Base-by-base conservation (phyloP, 2,888 invertebrate species). In the Microdon myrmicae region DNA sequence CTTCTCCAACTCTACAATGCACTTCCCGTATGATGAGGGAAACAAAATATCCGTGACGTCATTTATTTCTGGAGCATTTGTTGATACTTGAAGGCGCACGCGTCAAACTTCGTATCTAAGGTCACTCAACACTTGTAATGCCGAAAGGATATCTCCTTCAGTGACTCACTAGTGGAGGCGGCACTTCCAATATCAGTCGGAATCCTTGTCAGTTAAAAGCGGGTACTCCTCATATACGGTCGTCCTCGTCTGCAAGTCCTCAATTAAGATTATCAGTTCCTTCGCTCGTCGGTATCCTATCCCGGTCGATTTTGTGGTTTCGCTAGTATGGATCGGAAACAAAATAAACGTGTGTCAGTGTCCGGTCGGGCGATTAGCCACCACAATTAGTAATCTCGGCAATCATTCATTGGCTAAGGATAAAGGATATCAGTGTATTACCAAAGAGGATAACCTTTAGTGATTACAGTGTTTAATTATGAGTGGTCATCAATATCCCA, bases 381-480 rank as follows among this genome's bases (percentile, higher is more conserved):
- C 56, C 61, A 61, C 49, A 45, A 60, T 60, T 61, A 55, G 32
- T 44, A 29, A 38, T 34, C 31, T 39, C 48, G 17, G 13, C 25
- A 29, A 48, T n/a, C n/a, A n/a, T n/a, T n/a, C n/a, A n/a, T n/a
- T n/a, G n/a, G n/a, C n/a, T n/a, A n/a, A n/a, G n/a, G n/a, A n/a
- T n/a, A 58, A 58, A 58, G 64, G 58, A 58, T 64, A 64, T 58
- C 64, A 64, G 64, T 64, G 64, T 53, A 64, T 64, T 64, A 47
- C 53, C n/a, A n/a, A n/a, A n/a, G 53, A 64, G 64, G 64, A 64
- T 58, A 64, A 23, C 58, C 41, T 16, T 45, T 47, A 64, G 64
- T 51, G 64, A 45, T 51, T 60, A 56, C 41, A 8, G 41, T 54
- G 47, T 38, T 53, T 60, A 58, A 51, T 51, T 51, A 58, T 64